A percentile compares a stretch with the other conserved stretches of the same genome.
These are phyloP conservation scores for Orthonyx spaldingii DNA, from an alignment of 2,113 vertebrate genomes.

Conservation along the genomic window DNA sequence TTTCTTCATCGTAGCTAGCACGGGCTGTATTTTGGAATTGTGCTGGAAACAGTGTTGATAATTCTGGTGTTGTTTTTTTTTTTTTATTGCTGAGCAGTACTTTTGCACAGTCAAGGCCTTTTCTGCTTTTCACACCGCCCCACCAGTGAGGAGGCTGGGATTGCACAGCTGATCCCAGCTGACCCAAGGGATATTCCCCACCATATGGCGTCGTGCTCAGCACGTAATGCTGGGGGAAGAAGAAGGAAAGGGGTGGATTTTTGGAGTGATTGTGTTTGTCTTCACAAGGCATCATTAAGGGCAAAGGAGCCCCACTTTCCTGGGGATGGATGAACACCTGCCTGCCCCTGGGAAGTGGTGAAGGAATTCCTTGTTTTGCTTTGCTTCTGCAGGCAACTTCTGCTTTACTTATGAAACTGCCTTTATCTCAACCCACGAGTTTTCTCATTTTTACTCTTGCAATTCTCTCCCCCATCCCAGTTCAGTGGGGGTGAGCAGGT, in stretches of 20 bases:
- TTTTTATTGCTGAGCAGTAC: neutral
- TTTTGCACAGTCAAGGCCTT: neutral
- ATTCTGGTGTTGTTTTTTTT: neutral
- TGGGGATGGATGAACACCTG: neutral
- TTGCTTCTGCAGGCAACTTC: neutral
- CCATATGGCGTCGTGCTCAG: rapidly evolving
- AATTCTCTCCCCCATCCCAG: neutral
- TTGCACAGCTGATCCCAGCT: neutral
- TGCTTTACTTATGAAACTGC: neutral
- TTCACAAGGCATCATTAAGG: neutral
- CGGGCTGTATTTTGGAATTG: neutral
- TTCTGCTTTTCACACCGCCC: neutral
- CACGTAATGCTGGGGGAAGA: neutral
- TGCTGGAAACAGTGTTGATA: neutral
- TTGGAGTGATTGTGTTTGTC: neutral
- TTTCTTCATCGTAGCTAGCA: neutral
- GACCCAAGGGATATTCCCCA: neutral
- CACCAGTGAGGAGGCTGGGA: neutral
- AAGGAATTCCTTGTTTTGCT: neutral
- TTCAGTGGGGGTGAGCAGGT: neutral
- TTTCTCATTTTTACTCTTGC: neutral
- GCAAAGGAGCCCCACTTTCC: neutral
- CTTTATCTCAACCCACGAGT: neutral
- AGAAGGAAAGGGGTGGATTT: neutral
- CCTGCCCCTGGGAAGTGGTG: neutral